phyloP scores from a whole-genome alignment of 2,797 vertebrate species.

The Myoxocephalus aenaeus region DNA sequence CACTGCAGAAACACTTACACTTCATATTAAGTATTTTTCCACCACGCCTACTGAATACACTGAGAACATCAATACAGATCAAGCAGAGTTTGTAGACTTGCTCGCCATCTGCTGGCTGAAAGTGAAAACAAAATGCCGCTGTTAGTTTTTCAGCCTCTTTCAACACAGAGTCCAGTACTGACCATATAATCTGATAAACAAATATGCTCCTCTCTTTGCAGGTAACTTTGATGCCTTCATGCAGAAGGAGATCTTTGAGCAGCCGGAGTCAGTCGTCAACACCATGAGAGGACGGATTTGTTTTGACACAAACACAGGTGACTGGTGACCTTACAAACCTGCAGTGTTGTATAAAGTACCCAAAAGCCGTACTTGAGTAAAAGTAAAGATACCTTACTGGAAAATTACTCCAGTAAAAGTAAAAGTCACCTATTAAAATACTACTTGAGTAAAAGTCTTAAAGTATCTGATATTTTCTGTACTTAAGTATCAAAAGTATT shows the following conservation, averaged over 20 bases:
- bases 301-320: slow-evolving; percentile 91
- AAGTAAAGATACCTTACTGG: too few relatives aligned
- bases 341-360: too few relatives aligned
- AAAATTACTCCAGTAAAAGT: too few relatives aligned
- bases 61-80: neutral
- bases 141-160: neutral
- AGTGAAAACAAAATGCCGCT: neutral
- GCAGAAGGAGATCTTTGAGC: slow-evolving; percentile 99
- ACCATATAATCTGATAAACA: neutral
- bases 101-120: slow-evolving; percentile 70
- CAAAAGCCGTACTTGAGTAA: too few relatives aligned
- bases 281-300: slow-evolving; percentile 97
- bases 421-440: too few relatives aligned
- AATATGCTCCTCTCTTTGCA: slow-evolving; percentile 57
- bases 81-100: neutral
- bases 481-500: too few relatives aligned
- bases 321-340: slow-evolving; percentile 32
- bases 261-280: slow-evolving; percentile 96
- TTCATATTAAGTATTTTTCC: neutral
- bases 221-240: slow-evolving; percentile 97
- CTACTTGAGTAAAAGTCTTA: too few relatives aligned
- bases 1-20: neutral
- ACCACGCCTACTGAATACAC: neutral
- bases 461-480: too few relatives aligned
- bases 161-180: neutral